These are phyloP conservation scores for Pogonocherus hispidulus DNA, from an alignment of 2,888 invertebrate species.

Conservation along the genomic window DNA sequence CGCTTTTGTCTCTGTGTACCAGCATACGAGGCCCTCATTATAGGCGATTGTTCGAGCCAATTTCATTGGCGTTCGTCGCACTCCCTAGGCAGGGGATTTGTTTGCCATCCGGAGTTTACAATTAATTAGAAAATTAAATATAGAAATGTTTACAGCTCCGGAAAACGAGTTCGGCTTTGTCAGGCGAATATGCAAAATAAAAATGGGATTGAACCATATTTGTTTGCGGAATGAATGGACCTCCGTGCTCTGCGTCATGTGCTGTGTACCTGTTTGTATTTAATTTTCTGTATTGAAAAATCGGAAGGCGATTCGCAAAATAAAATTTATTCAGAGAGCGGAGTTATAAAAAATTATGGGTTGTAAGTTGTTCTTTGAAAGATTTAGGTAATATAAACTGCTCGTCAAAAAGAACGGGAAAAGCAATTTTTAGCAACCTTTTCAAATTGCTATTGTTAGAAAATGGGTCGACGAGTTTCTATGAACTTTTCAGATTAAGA, in stretches of 20 bases:
- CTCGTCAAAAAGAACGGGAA: too few relatives aligned
- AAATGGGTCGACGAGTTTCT: too few relatives aligned
- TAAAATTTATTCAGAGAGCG: background rate
- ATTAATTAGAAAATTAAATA: slow-evolving; percentile 43
- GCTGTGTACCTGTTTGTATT: background rate
- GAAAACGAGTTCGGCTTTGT: slow-evolving; percentile 33
- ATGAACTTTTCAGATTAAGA: too few relatives aligned
- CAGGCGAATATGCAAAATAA: slow-evolving; percentile 5
- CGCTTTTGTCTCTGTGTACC: slow-evolving; percentile 50
- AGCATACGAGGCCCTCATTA: slow-evolving; percentile 52
- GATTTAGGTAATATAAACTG: too few relatives aligned
- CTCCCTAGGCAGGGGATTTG: slow-evolving; percentile 24
- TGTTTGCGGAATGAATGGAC: slow-evolving; percentile 15
- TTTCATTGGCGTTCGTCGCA: slow-evolving; percentile 37
- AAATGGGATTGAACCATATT: slow-evolving; percentile 20
- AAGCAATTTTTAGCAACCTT: too few relatives aligned
- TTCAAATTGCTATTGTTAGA: too few relatives aligned
- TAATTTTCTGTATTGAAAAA: background rate
- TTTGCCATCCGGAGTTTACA: slow-evolving; percentile 33
- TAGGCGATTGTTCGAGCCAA: slow-evolving; percentile 45
- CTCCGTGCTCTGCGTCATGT: background rate
- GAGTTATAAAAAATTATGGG: too few relatives aligned
- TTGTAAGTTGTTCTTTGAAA: too few relatives aligned
- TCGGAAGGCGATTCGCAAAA: background rate
- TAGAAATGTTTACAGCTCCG: slow-evolving; percentile 34